Evolutionary conservation across 1,140 invertebrate genomes (phyloP).

Genomic region (Cotesia vestalis): DNA sequence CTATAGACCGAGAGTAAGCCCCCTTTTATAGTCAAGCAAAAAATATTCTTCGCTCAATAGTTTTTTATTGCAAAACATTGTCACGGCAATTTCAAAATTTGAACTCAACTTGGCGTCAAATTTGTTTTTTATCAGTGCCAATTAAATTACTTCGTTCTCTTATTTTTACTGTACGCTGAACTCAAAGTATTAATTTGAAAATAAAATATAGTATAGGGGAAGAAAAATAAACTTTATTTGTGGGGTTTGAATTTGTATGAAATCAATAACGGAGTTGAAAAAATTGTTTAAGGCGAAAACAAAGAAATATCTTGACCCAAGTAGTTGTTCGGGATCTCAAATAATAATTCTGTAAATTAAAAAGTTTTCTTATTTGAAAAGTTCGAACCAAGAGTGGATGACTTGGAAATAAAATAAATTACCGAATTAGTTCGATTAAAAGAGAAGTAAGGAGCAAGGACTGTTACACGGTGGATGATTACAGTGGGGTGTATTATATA

Average conservation of each 20-base stretch:
- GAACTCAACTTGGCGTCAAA: neutral
- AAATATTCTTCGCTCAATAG: slow-evolving; percentile 20
- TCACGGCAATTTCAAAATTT: neutral
- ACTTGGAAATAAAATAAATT: slow-evolving; percentile 51
- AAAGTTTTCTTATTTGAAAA: slow-evolving; percentile 51
- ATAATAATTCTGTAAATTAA: slow-evolving; percentile 50
- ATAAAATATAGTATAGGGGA: no score
- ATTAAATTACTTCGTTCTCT: no score
- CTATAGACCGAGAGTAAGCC: neutral
- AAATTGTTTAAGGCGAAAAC: slow-evolving; percentile 34
- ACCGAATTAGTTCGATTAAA: slow-evolving; percentile 57
- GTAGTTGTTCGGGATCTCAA: slow-evolving; percentile 34
- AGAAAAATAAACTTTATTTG: no score
- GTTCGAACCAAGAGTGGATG: slow-evolving; percentile 38
- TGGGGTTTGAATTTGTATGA: no score
- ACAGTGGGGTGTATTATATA: neutral
- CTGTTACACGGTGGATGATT: no score
- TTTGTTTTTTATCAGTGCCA: slow-evolving; percentile 40
- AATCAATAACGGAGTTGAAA: slow-evolving; percentile 23
- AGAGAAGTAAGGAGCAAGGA: slow-evolving; percentile 20
- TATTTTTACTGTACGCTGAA: no score
- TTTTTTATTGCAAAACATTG: slow-evolving; percentile 10
- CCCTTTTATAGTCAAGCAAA: no score
- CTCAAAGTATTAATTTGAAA: no score
- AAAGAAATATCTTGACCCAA: slow-evolving; percentile 26